Evolutionary conservation across 1,140 invertebrate genomes (phyloP), one percentile per base, ranked within the genome.

Genomic region (Oncopodura yosiiana): DNA sequence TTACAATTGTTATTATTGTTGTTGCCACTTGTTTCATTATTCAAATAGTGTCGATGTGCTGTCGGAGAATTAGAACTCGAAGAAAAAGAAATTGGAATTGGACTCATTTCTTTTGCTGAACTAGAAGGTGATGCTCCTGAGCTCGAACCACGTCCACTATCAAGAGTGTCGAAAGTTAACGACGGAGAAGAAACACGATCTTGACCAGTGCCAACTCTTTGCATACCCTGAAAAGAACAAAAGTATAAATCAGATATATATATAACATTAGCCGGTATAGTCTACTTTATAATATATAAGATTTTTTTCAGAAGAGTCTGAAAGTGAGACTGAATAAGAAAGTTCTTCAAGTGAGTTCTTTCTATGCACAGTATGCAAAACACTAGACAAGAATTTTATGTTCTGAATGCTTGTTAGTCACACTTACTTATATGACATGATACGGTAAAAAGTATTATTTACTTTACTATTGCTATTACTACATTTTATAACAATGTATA

Each of bases 21-120:
- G 18, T 45, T 23, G 21, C 43, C 43, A 21, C 8, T 21, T 14
- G 12, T 12, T 42, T 8, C 11, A 42, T 19, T 9, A 19, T 42
- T 8, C 19, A 24, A 45, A 24, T 9, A 21, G 8, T 8, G 18
- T 24, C 41, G 8, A 6, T 53, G 26, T 21, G 34, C 30, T 14
- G 27, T 30, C 5, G 41, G 43, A 37, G 39, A 43, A 1, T 26
- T 32, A 6, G 26, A 23, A 21, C 19, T 42, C 27, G 44, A 46
- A 46, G 44, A 46, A 27, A 30, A 21, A 19, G 44, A 46, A 46
- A 32, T 46, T 19, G 44, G 48, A 12, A 51, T n/a, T 14, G 54
- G 59, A 50, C 59, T 60, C 46, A 55, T 54, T 55, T 60, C 58
- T 26, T 60, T 60, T 16, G 53, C 53, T 2, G 58, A 53, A 49